Conservation (phyloP, 2,888 invertebrate species). For the Neria commutata region DNA sequence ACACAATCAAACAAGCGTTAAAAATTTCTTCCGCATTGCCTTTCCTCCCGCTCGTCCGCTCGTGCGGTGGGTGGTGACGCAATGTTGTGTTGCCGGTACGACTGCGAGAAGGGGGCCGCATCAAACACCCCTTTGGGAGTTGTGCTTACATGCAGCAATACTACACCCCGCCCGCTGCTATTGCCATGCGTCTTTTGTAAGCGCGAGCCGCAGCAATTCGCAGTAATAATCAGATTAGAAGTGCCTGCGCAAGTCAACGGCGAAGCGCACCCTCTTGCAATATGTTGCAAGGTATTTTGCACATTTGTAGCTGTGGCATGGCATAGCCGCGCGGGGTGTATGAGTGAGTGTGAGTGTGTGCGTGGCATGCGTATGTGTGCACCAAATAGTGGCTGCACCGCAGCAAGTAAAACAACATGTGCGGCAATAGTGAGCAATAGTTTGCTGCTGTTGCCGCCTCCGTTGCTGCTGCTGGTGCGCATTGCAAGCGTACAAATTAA, state of each 20-base stretch:
- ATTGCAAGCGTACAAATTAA: constrained; percentile 54
- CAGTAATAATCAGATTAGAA: constrained; percentile 50
- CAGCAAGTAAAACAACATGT: not conserved
- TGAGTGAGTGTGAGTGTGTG: not conserved
- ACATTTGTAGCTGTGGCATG: not conserved
- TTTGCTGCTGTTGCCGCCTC: not conserved
- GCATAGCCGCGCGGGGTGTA: not conserved
- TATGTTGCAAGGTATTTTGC: constrained; percentile 13
- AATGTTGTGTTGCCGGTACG: not conserved
- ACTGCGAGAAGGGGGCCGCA: not conserved
- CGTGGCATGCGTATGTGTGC: too few species aligned
- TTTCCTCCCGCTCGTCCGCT: not conserved
- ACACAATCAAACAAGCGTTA: constrained; percentile 47
- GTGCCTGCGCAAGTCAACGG: constrained; percentile 12
- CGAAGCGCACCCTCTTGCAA: constrained; percentile 9
- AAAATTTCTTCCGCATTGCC: constrained; percentile 39
- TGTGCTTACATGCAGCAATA: constrained; percentile 6
- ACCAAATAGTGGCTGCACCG: not conserved
- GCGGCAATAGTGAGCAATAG: too few species aligned
- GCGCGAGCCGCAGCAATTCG: not conserved
- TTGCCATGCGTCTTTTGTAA: not conserved
- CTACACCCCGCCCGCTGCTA: not conserved
- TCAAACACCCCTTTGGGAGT: constrained; percentile 10
- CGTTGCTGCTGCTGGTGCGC: constrained; percentile 19
- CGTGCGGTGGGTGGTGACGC: constrained; percentile 11